Percentiles rank a stretch among this genome's conserved stretches.
phyloP scores from a whole-genome alignment of 2,113 vertebrate species.

The Tautogolabrus adspersus region DNA sequence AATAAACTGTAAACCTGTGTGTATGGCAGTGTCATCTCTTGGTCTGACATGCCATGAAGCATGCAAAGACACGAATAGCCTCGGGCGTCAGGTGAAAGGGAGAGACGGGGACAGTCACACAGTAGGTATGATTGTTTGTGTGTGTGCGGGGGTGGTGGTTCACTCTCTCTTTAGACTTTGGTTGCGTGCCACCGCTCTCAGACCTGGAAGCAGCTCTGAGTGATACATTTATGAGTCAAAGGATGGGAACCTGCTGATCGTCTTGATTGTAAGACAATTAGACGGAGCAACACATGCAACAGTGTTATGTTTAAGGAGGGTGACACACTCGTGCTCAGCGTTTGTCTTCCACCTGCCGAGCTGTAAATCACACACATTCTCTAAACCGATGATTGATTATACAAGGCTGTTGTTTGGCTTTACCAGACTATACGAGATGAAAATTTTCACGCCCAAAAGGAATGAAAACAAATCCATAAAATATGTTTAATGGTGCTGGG shows the following conservation, averaged over 20 bases:
- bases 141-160: neutral
- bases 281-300: conserved; percentile 32
- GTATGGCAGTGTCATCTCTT: neutral
- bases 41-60: conserved; percentile 27
- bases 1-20: conserved; percentile 19
- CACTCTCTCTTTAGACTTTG: conserved; percentile 9
- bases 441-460: neutral
- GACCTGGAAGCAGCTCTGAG: conserved; percentile 33
- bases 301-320: neutral
- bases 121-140: neutral
- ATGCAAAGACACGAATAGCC: conserved; percentile 41
- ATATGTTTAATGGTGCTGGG: neutral
- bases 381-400: conserved; percentile 24
- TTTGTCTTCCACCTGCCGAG: conserved; percentile 1
- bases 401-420: neutral
- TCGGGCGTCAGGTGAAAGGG: conserved; percentile 11
- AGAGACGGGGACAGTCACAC: conserved; percentile 4
- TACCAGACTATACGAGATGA: neutral
- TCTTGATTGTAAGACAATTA: conserved; percentile 36
- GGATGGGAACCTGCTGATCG: conserved; percentile 51
- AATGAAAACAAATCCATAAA: conserved; percentile 21
- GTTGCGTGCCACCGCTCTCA: conserved; percentile 59
- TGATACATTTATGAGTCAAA: conserved; percentile 69
- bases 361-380: neutral
- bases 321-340: conserved; percentile 16